A percentile compares a stretch with the other conserved stretches of the same genome.
These are phyloP conservation scores for Philereme transversata DNA, from an alignment of 2,888 invertebrate genomes.

Conservation along the genomic window DNA sequence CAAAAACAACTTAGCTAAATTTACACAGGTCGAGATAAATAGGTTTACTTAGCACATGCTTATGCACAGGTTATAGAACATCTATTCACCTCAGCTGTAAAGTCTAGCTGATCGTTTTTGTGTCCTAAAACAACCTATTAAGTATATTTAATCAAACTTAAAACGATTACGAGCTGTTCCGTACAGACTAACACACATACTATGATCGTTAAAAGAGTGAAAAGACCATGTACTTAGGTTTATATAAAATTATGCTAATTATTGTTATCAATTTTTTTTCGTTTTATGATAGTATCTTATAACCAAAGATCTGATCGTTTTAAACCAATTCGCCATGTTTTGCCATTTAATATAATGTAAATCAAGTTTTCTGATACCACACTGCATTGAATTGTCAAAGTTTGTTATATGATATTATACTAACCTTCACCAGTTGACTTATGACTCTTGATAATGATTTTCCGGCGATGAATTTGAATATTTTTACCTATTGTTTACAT, in stretches of 20 bases:
- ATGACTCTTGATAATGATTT: constrained; percentile 2
- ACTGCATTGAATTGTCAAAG: constrained; percentile 14
- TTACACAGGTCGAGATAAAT: too few relatives aligned
- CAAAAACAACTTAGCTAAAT: constrained; percentile 8
- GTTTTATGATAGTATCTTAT: constrained; percentile 6
- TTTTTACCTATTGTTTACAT: background rate
- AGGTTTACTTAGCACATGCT: too few relatives aligned
- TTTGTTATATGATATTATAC: constrained; percentile 11
- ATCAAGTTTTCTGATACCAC: constrained; percentile 4
- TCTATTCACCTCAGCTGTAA: too few relatives aligned
- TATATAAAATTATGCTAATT: constrained; percentile 14
- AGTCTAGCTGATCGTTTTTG: too few relatives aligned
- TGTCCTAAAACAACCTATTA: too few relatives aligned
- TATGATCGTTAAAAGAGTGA: too few relatives aligned
- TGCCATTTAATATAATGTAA: constrained; percentile 23
- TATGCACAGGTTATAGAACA: too few relatives aligned
- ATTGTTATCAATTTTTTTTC: background rate
- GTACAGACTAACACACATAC: too few relatives aligned
- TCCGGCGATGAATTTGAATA: constrained; percentile 14
- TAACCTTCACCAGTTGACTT: constrained; percentile 13
- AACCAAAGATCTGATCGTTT: constrained; percentile 28
- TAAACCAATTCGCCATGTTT: constrained; percentile 21
- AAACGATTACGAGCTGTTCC: too few relatives aligned
- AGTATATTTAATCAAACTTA: too few relatives aligned
- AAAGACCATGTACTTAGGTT: constrained; percentile 2